A percentile compares a stretch with the other conserved stretches of the same genome.
These are phyloP conservation scores for Acipenser oxyrinchus DNA, from an alignment of 2,797 vertebrate genomes.

Conservation along the genomic window DNA sequence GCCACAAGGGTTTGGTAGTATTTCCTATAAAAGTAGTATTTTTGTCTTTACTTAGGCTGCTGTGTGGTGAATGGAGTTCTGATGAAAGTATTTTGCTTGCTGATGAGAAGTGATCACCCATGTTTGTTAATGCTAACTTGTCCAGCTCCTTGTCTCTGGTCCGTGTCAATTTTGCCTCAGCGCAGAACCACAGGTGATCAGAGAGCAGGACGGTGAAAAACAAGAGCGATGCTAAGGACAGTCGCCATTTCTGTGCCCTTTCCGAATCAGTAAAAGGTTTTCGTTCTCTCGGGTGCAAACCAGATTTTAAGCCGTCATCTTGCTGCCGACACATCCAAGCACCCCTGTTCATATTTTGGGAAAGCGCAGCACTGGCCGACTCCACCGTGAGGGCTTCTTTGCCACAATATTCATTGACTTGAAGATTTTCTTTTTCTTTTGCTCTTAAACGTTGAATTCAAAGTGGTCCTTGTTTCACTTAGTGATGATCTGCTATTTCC, in stretches of 20 bases:
- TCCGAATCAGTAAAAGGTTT: conserved; percentile 93
- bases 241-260: conserved; percentile 98
- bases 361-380: conserved; percentile 90
- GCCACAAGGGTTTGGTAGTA: conserved; percentile 76
- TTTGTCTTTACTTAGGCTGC: conserved; percentile 57
- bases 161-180: conserved; percentile 86
- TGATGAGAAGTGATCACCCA: conserved; percentile 43
- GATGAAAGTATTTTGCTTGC: conserved; percentile 43
- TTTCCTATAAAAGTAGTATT: conserved; percentile 78
- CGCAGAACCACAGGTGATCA: conserved; percentile 99
- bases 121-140: conserved; percentile 49
- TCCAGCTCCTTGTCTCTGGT: conserved; percentile 77
- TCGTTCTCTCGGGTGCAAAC: conserved; percentile 90
- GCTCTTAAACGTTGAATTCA: conserved; percentile 46
- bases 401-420: conserved; percentile 95
- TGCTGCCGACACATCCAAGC: conserved; percentile 97
- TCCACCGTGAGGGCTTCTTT: conserved; percentile 91
- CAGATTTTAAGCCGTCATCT: conserved; percentile 94
- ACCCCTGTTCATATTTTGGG: conserved; percentile 99
- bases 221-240: conserved; percentile 96
- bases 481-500: conserved; percentile 68
- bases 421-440: conserved; percentile 58
- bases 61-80: conserved; percentile 48
- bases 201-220: conserved; percentile 97
- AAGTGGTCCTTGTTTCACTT: conserved; percentile 62